These are phyloP conservation scores for Promerops cafer DNA, from an alignment of 2,113 vertebrate genomes.

Conservation along the genomic window DNA sequence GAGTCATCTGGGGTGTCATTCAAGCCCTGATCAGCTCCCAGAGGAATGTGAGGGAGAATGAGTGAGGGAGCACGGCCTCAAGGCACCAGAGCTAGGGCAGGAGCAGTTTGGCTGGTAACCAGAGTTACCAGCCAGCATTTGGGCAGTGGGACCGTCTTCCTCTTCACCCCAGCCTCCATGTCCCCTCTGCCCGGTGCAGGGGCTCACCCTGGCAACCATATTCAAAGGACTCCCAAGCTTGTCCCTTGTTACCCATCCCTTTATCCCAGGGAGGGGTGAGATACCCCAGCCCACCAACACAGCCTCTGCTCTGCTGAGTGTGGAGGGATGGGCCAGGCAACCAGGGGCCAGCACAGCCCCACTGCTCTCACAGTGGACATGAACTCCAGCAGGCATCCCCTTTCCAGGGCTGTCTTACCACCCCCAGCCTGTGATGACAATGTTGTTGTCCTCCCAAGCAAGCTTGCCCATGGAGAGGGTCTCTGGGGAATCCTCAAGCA, in stretches of 20 bases:
- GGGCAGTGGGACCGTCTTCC: neutral
- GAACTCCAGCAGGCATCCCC: neutral
- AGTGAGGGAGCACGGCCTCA: conserved; percentile 21
- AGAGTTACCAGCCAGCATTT: neutral
- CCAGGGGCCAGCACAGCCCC: neutral
- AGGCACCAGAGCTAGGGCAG: conserved; percentile 56
- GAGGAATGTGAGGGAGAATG: conserved; percentile 69
- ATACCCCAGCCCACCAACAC: neutral
- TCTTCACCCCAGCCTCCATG: neutral
- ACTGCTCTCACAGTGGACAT: fast-evolving
- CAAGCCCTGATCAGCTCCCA: conserved; percentile 78
- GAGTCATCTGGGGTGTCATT: conserved; percentile 80
- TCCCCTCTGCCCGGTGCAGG: neutral
- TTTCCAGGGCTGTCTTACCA: neutral
- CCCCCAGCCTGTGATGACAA: neutral
- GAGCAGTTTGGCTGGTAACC: conserved; percentile 6
- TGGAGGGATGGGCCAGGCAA: neutral
- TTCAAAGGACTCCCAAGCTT: neutral
- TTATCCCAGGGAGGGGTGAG: fast-evolving
- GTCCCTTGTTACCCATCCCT: neutral
- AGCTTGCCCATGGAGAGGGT: neutral
- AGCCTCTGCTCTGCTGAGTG: neutral
- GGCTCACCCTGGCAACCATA: neutral
- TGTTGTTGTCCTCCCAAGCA: neutral
- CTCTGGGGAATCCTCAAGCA: neutral